Evolutionary conservation across 2,797 vertebrate species (phyloP).

Genomic region (Oreonectes daqikongensis): DNA sequence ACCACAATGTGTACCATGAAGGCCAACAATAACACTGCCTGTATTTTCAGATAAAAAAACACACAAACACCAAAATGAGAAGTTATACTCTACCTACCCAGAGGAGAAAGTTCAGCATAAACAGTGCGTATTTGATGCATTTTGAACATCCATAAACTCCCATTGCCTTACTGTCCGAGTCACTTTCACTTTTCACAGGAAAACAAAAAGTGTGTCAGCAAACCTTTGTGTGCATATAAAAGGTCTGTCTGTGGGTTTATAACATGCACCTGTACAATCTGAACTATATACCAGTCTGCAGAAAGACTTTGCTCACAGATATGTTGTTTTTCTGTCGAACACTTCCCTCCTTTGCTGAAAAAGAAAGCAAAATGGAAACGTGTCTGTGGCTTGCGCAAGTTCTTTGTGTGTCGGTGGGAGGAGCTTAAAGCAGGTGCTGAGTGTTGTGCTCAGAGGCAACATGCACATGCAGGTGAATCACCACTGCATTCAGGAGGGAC

Average conservation of each 20-base stretch:
- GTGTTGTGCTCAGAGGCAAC: not conserved
- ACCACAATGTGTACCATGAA: not conserved
- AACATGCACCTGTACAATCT: not conserved
- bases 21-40: not conserved
- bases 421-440: not conserved
- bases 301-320: not conserved
- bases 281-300: not conserved
- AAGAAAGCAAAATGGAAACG: not conserved
- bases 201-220: not conserved
- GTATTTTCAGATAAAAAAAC: not conserved
- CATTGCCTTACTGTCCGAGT: slow-evolving; percentile 60
- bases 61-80: not conserved
- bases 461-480: not conserved
- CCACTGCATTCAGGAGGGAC: not conserved
- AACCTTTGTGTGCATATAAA: not conserved
- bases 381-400: not conserved
- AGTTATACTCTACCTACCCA: slow-evolving; percentile 71
- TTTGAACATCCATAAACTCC: slow-evolving; percentile 66
- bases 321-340: not conserved
- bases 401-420: not conserved
- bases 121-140: slow-evolving; percentile 75
- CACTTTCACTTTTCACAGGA: not conserved
- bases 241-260: not conserved
- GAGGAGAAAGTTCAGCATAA: slow-evolving; percentile 71
- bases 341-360: not conserved